Evolutionary conservation across 1,140 invertebrate species (phyloP).

Genomic region (Arctopsyche grandis): DNA sequence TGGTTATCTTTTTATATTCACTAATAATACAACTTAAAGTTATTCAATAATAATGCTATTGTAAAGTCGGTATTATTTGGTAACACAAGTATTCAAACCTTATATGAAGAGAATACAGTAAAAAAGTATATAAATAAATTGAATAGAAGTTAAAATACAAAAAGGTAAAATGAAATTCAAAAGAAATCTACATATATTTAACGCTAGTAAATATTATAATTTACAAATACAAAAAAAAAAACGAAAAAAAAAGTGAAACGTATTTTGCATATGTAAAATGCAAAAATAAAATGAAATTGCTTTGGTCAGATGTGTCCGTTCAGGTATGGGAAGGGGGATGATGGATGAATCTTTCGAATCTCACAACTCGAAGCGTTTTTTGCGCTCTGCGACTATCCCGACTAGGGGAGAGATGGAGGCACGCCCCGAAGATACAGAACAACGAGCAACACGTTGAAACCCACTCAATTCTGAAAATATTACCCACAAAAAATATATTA

Average conservation of each 20-base stretch:
- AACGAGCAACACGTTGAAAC: constrained; percentile 63
- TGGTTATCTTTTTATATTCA: constrained; percentile 34
- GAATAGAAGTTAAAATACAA: too few relatives aligned
- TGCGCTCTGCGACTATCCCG: constrained; percentile 75
- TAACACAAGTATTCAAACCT: constrained; percentile 52
- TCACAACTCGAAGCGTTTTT: constrained; percentile 72
- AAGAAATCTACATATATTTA: neutral
- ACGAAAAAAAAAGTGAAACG: neutral
- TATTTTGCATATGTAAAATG: neutral
- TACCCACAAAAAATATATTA: constrained; percentile 49
- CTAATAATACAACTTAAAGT: constrained; percentile 36
- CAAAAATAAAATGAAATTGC: constrained; percentile 6
- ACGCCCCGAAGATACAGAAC: constrained; percentile 62
- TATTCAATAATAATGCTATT: constrained; percentile 21
- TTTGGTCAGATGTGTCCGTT: constrained; percentile 5
- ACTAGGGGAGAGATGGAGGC: constrained; percentile 66
- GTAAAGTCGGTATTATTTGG: constrained; percentile 55
- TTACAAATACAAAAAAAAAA: neutral
- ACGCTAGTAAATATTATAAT: neutral
- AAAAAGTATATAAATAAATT: neutral
- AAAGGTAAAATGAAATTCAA: too few relatives aligned
- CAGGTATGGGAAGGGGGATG: neutral
- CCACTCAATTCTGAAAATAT: constrained; percentile 65
- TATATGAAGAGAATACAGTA: constrained; percentile 27
- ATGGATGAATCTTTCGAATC: constrained; percentile 38